Base-by-base conservation (phyloP, 2,797 vertebrate species). In the Sibirionetta formosa region DNA sequence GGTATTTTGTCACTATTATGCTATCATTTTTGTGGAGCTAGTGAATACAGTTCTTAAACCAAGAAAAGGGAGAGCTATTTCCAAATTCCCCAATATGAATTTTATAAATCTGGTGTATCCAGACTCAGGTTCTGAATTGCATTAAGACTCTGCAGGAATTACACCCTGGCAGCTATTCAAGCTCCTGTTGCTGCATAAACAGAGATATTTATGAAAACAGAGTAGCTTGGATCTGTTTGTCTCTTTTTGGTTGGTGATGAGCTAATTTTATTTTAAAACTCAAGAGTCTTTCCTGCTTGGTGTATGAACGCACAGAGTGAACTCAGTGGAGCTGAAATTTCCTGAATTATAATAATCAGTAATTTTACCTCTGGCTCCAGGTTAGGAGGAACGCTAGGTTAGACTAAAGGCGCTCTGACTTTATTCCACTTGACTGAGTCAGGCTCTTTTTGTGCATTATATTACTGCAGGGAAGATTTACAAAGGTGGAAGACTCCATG, bases 211-310 rank as follows among this genome's bases (percentile, higher is more conserved):
- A 77, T 14, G 31, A 68, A 86, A 93, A 66, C 82, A 77, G 68
- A 75, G 24, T 50, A 48, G 36, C 58, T 93, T 89, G 65, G 56
- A 86, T 92, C 66, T 86, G 16, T 88, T 94, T 70, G 33, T 90
- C 53, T n/a, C 60, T 53, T 82, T 94, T 84, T 88, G 58, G 50
- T 50, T 93, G 53, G 31, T 73, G 82, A 91, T 82, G 48, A 88
- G 38, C 73, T 93, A 86, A 94, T 96, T 95, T 90, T 63, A 68
- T 93, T 92, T 94, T 79, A 71, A 86, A 61, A 84, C 66, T 90
- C 20, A 11, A 51, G 71, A 40, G 17, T 64, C 76, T 91, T 46
- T 90, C n/a, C 24, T 82, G 22, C 56, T 86, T 82, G 33, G 44
- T 87, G 58, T 48, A 31, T 5, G 6, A 88, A 90, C 51, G 63